Base-by-base conservation (phyloP, 92 coral and sea anemone genomes). In the Parazoanthus atlanticus region DNA sequence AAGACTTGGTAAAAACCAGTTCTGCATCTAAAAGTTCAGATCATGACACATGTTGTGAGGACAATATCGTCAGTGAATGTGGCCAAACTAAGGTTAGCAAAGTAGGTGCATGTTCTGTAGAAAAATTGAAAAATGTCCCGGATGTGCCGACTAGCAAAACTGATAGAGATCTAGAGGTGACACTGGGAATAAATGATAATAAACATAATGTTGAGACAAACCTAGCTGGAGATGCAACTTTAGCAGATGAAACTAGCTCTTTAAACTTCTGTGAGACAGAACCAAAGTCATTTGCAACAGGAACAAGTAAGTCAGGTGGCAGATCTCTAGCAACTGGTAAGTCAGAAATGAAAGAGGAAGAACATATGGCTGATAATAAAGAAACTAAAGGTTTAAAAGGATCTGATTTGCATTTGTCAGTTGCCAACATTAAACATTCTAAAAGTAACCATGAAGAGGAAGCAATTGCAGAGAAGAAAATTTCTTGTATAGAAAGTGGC, bases 1-100 rank as follows among this genome's bases (percentile, higher is more conserved):
- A 69, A 64, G 54, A 34, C 54, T 30, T 65, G 6, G 38, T 5
- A 9, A 34, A 34, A n/a, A 29, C 38, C 25, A 23, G 8, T 41
- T 69, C 65, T 84, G 32, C 28, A 15, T 43, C 31, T 46, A 84
- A 69, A 38, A 70, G 47, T 28, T 69, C 67, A 40, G 87, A 84
- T 6, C 52, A 2, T 8, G 15, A 84, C 5, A 30, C 15, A 23
- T 13, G 43, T 23, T 8, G 5, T 43, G 40, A 67, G 12, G 61
- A 64, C 67, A 61, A 28, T 33, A 29, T 16, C 33, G 3, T 69
- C 8, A 38, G 23, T 31, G 75, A 32, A 5, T 43, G 30, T 34
- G 5, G 15, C 5, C 73, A 74, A 49, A 74, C 10, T 43, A 25
- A 23, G 19, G 40, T 13, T 75, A 30, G 30, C 40, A 32, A 8